Base-by-base conservation (phyloP, 2,797 vertebrate species). In the Knipowitschia caucasica region DNA sequence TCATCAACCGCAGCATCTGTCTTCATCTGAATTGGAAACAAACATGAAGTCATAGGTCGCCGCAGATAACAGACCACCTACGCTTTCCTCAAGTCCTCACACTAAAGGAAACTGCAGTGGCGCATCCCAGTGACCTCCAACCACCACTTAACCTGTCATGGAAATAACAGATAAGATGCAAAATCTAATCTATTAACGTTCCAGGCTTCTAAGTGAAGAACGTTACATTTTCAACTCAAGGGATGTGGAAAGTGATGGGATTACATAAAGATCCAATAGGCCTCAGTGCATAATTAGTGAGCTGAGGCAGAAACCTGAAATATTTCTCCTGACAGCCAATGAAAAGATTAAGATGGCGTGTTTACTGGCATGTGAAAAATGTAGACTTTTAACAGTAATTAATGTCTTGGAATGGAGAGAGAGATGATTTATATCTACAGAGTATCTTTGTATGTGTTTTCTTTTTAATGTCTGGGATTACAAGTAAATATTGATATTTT, bases 131-230 rank as follows among this genome's bases (percentile, higher is more conserved):
- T 38, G 25, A 52, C 67, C 57, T 67, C 60, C 39, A 45, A 30
- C 3, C 27, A 60, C 59, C 62, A 67, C 70, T 56, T 47, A 23
- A 51, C 45, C 59, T 56, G 50, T 64, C 66, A 70, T 34, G 64
- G 55, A 64, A 70, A 69, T 62, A 39, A 7, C n/a, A 61, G 74
- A 82, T 75, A 75, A 69, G 33, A 18, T 35, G 27, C 38, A 62
- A 64, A 65, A 75, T n/a, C 31, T n/a, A 71, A 30, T 67, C 60
- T 61, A 42, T 15, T 29, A 1, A 26, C 73, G 71, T 15, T 35
- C 14, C 4, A 35, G 7, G 17, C 5, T 4, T 35, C 11, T 34
- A 33, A 1, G 12, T 5, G 31, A 14, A 33, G n/a, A 33, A 33
- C 12, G 6, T 12, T 4, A 33, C 31, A 35, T 26, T 7, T 30